phyloP scores from a whole-genome alignment of 2,797 vertebrate species.

The Silurus aristotelis region DNA sequence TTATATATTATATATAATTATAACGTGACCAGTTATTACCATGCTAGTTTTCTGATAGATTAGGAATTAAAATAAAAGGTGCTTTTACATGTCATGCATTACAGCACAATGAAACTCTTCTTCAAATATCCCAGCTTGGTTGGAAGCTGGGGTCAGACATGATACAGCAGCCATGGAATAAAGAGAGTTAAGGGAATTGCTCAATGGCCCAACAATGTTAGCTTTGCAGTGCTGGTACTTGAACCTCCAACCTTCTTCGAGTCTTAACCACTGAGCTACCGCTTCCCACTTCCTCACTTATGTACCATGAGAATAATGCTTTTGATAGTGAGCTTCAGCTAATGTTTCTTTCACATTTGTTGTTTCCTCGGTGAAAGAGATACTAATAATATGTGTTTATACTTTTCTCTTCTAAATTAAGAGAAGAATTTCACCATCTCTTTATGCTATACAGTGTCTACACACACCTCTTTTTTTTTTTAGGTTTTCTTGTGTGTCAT shows the following conservation, averaged over 20 bases:
- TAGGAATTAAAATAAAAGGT: background rate
- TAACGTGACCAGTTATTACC: background rate
- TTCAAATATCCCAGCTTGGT: too few species aligned
- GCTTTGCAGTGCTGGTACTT: too few species aligned
- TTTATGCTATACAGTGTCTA: background rate
- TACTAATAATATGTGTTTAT: background rate
- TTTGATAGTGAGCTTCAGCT: background rate
- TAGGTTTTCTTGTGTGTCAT: background rate
- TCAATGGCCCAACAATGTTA: too few species aligned
- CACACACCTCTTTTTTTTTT: background rate
- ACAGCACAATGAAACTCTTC: too few species aligned
- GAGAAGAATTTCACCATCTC: too few species aligned
- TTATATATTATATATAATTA: background rate
- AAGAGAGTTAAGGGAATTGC: too few species aligned
- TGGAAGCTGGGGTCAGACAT: too few species aligned
- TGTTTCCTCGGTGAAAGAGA: background rate
- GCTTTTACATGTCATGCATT: too few species aligned
- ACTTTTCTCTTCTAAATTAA: background rate
- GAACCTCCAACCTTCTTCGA: too few species aligned
- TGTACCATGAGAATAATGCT: background rate
- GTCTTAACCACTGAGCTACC: too few species aligned
- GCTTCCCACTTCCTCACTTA: too few species aligned
- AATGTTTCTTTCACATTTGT: background rate
- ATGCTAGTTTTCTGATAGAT: background rate
- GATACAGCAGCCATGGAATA: too few species aligned